Base-by-base conservation (phyloP, 2,113 vertebrate species). In the Procavia capensis region DNA sequence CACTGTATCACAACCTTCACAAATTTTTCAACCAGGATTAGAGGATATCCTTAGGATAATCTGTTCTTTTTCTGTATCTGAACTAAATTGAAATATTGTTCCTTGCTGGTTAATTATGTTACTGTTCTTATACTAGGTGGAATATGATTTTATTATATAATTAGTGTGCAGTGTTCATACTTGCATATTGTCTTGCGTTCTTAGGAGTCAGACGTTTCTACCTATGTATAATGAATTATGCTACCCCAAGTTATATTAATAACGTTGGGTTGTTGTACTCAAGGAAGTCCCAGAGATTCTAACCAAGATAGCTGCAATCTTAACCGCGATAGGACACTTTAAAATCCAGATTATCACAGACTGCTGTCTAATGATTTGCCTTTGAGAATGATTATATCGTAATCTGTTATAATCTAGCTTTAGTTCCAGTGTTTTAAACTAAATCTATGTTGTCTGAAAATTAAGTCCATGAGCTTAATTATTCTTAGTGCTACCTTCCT, bases 151-250 rank as follows among this genome's bases (percentile, higher is more conserved):
- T 88, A 72, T 34, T 70, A 59, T 1, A 50, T 0, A 31, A 1
- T 68, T 88, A 70, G 93, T 84, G 78, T 22, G 34, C 93, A 27
- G 29, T 85, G 29, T 57, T 79, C 8, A 36, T 57, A 2, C 75
- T 22, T 93, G 66, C 90, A 66, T 64, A 93, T 91, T 43, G 81
- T 79, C 90, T 34, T 34, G 47, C 5, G 36, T 90, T 93, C 66
- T 68, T 39, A 72, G 14, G 80, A 91, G 34, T 88, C 6, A 72
- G 74, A 27, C 76, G 66, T 25, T 70, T 84, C 9, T 54, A 34
- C 6, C n/a, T 80, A 76, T 93, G 13, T 97, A 20, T n/a, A 39
- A 88, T 93, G 86, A 64, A 92, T 82, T n/a, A 66, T 39, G 17
- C 2, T 63, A 13, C 80, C 72, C 74, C 72, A 39, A 81, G 57